phyloP scores from a whole-genome alignment of 2,113 vertebrate genomes.

The Sigmodon hispidus region DNA sequence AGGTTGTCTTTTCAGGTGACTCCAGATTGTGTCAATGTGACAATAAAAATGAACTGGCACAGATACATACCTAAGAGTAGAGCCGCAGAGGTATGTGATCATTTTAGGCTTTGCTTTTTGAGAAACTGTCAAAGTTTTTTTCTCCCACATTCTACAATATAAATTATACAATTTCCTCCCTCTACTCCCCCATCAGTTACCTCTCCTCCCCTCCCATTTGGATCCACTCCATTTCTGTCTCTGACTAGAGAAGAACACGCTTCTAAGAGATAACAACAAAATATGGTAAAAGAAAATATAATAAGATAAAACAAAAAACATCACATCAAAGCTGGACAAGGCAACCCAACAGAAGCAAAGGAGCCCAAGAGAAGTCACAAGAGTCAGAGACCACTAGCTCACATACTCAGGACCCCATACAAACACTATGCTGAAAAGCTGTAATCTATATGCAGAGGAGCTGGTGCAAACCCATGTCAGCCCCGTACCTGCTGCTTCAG shows the following conservation, averaged over 20 bases:
- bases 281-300: neutral
- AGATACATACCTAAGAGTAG: neutral
- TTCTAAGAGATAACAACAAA: neutral
- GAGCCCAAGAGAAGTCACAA: neutral
- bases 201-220: neutral
- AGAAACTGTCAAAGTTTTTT: neutral
- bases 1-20: neutral
- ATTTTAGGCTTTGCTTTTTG: conserved; percentile 41
- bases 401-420: neutral
- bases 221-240: neutral
- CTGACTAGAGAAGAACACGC: neutral
- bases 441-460: neutral
- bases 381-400: neutral
- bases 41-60: neutral
- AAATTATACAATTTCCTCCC: neutral
- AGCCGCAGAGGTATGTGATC: neutral
- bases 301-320: neutral
- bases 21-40: neutral
- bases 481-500: neutral
- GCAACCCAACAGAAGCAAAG: neutral
- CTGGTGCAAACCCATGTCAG: neutral
- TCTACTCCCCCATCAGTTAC: neutral
- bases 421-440: neutral
- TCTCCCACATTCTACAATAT: neutral
- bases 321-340: neutral